Evolutionary conservation across 2,797 vertebrate species (phyloP).

Genomic region (Spheniscus humboldti): DNA sequence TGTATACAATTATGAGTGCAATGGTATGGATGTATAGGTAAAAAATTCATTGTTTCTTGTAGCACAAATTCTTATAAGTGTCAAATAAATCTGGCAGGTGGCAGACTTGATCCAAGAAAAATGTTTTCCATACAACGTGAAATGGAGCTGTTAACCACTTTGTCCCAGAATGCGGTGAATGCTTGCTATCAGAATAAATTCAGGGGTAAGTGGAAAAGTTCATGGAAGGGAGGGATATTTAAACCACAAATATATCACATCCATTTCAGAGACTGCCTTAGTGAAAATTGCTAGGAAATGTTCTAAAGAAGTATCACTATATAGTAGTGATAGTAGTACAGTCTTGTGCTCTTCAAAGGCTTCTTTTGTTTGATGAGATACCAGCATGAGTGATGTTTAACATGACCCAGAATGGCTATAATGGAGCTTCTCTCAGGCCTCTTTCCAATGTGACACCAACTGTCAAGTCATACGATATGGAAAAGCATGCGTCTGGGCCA

Average conservation of each 20-base stretch:
- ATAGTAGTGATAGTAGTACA: too few relatives aligned
- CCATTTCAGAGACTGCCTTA: too few relatives aligned
- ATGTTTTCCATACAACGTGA: neutral
- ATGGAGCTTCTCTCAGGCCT: neutral
- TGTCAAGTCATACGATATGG: neutral
- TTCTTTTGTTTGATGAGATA: too few relatives aligned
- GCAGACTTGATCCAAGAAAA: neutral
- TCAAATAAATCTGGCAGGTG: neutral
- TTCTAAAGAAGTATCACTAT: too few relatives aligned
- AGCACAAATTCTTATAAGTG: neutral
- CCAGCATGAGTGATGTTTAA: too few relatives aligned
- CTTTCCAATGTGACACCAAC: neutral
- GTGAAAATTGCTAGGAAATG: too few relatives aligned
- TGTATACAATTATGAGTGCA: neutral
- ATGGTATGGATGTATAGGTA: neutral
- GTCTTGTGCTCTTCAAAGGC: too few relatives aligned
- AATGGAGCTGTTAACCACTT: neutral
- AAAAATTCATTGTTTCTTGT: neutral
- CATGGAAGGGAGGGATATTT: too few relatives aligned
- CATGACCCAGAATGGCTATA: neutral
- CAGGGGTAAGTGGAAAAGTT: too few relatives aligned
- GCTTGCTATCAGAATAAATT: too few relatives aligned
- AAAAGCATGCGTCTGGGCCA: neutral
- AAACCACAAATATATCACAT: too few relatives aligned
- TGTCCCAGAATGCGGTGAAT: neutral